Conservation (phyloP, 2,888 invertebrate species). For the Agrenia bidenticulata region DNA sequence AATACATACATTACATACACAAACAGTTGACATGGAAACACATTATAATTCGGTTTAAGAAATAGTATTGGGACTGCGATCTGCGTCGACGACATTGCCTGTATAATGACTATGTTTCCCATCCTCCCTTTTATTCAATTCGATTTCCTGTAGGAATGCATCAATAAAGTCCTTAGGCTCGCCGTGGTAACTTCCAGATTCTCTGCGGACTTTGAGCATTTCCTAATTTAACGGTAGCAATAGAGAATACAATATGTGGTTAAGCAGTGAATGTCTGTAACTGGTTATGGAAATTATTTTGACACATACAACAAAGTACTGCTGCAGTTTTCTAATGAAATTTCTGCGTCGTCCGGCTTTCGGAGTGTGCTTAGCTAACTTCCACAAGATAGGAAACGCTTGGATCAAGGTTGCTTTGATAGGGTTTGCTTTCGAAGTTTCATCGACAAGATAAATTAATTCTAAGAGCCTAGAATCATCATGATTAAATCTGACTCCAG, state of each 20-base stretch:
- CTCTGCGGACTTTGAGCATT: slow-evolving; percentile 33
- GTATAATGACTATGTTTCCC: slow-evolving; percentile 29
- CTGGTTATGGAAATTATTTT: not conserved
- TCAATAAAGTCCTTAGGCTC: slow-evolving; percentile 49
- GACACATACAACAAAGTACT: slow-evolving; percentile 23
- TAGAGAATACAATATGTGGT: not conserved
- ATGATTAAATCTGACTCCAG: slow-evolving; percentile 42
- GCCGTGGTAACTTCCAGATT: slow-evolving; percentile 34
- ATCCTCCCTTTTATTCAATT: slow-evolving; percentile 28
- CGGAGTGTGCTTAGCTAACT: slow-evolving; percentile 2
- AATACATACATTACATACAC: no score
- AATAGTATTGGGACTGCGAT: not conserved
- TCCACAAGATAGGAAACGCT: slow-evolving; percentile 32
- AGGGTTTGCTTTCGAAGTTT: slow-evolving; percentile 18
- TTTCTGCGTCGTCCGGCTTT: slow-evolving; percentile 6
- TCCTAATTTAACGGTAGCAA: slow-evolving; percentile 29
- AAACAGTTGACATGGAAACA: no score
- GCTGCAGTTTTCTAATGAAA: slow-evolving; percentile 29
- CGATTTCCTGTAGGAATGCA: slow-evolving; percentile 47
- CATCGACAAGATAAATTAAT: slow-evolving; percentile 36
- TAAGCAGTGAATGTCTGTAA: no score
- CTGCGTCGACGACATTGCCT: not conserved
- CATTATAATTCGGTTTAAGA: not conserved
- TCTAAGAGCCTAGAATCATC: slow-evolving; percentile 41
- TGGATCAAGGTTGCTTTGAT: not conserved